phyloP scores from a whole-genome alignment of 2,113 vertebrate genomes.

The Megalops atlanticus region DNA sequence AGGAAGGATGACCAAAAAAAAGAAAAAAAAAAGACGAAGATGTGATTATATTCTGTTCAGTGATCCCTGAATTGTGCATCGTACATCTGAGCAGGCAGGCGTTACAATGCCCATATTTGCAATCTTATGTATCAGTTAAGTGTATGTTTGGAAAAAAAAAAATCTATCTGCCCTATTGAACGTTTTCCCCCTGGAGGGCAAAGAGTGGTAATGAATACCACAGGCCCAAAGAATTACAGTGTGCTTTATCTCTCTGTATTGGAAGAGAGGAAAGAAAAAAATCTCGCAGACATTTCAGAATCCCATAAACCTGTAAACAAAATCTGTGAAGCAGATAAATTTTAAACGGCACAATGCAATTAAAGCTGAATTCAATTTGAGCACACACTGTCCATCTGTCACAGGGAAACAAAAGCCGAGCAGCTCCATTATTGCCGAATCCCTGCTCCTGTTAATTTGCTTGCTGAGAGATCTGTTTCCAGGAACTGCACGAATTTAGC shows the following conservation, averaged over 20 bases:
- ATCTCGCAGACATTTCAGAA: slow-evolving; percentile 83
- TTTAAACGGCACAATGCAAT: slow-evolving; percentile 99
- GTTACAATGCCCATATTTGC: slow-evolving; percentile 66
- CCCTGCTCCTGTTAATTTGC: slow-evolving; percentile 95
- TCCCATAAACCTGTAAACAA: slow-evolving; percentile 97
- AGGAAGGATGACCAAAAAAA: background rate
- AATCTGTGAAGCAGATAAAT: slow-evolving; percentile 99
- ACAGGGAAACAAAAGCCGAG: slow-evolving; percentile 95
- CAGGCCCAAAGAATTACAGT: slow-evolving; percentile 84
- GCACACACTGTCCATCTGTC: slow-evolving; percentile 98
- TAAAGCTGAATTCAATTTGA: slow-evolving; percentile 99
- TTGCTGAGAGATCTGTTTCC: slow-evolving; percentile 95
- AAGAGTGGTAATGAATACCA: slow-evolving; percentile 87
- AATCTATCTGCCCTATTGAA: slow-evolving; percentile 78
- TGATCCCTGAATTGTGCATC: slow-evolving; percentile 69
- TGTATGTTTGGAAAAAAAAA: slow-evolving; percentile 67
- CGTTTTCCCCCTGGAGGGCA: slow-evolving; percentile 79
- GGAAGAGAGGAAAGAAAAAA: slow-evolving; percentile 68
- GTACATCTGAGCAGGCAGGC: slow-evolving; percentile 66
- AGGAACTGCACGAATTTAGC: slow-evolving; percentile 85
- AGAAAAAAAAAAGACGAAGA: slow-evolving; percentile 54
- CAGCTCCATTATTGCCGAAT: slow-evolving; percentile 94
- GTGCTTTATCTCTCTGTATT: slow-evolving; percentile 81
- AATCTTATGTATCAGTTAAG: slow-evolving; percentile 72
- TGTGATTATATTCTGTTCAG: slow-evolving; percentile 69